Conservation (phyloP, 92 coral and sea anemone species). For the Heteractis magnifica region DNA sequence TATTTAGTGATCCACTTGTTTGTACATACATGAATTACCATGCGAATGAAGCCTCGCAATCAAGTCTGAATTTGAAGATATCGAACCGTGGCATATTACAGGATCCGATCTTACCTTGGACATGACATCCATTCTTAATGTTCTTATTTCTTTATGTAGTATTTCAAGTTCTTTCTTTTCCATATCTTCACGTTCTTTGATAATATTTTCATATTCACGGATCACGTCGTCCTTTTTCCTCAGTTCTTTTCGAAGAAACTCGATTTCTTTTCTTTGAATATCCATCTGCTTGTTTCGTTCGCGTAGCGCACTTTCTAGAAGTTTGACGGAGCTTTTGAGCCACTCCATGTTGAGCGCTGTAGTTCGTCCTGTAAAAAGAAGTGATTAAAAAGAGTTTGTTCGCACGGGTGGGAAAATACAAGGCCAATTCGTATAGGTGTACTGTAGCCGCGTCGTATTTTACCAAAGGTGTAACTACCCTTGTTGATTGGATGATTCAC, state of each 20-base stretch:
- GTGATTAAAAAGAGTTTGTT: background rate
- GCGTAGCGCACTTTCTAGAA: slow-evolving; percentile 81
- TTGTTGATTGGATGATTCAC: too few relatives aligned
- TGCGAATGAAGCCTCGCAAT: too few relatives aligned
- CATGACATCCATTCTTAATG: slow-evolving; percentile 80
- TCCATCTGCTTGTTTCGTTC: slow-evolving; percentile 97
- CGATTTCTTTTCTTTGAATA: slow-evolving; percentile 89
- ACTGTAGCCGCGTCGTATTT: too few relatives aligned
- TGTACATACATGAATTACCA: too few relatives aligned
- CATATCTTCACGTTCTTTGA: slow-evolving; percentile 87
- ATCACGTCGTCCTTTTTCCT: slow-evolving; percentile 91
- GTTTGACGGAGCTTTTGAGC: slow-evolving; percentile 84
- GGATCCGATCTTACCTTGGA: slow-evolving; percentile 47
- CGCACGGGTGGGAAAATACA: background rate
- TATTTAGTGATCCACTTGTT: too few relatives aligned
- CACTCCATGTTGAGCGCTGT: slow-evolving; percentile 86
- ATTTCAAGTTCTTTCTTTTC: slow-evolving; percentile 83
- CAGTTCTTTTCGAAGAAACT: slow-evolving; percentile 86
- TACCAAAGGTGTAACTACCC: too few relatives aligned
- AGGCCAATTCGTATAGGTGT: too few relatives aligned
- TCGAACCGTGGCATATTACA: too few relatives aligned
- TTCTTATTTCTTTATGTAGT: slow-evolving; percentile 75
- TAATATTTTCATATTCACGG: slow-evolving; percentile 85
- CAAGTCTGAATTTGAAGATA: too few relatives aligned
- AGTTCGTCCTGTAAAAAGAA: slow-evolving; percentile 56